Evolutionary conservation across 1,140 invertebrate species (phyloP).

Genomic region (Orussus abietinus): DNA sequence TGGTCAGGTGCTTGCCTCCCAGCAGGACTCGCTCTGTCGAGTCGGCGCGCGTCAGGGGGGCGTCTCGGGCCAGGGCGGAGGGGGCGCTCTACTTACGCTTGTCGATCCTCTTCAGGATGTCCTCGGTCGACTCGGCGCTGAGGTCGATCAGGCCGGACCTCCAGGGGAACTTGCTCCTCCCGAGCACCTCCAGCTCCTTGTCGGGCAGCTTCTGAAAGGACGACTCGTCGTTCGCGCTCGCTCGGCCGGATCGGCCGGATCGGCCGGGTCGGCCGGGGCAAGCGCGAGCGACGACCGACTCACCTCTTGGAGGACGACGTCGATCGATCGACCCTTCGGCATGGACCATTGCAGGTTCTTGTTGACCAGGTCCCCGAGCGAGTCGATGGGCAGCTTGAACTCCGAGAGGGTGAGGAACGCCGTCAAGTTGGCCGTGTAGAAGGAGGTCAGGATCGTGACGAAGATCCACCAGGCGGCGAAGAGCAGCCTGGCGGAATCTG

Average conservation of each 20-base stretch:
- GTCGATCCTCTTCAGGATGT: constrained; percentile 20
- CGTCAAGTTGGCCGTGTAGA: constrained; percentile 87
- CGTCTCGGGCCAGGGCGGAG: too few species aligned
- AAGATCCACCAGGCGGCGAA: constrained; percentile 92
- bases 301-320: constrained; percentile 63
- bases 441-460: constrained; percentile 82
- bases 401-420: constrained; percentile 81
- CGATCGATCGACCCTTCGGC: constrained; percentile 61
- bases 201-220: too few species aligned
- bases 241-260: too few species aligned
- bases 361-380: constrained; percentile 63
- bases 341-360: constrained; percentile 68
- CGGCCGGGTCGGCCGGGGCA: too few species aligned
- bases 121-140: constrained; percentile 15
- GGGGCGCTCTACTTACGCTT: constrained; percentile 22
- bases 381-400: constrained; percentile 73
- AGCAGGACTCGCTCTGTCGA: constrained; percentile 63
- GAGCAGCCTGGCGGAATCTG: constrained; percentile 76
- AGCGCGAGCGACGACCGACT: too few species aligned
- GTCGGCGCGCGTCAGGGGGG: too few species aligned
- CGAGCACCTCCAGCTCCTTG: too few species aligned
- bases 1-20: constrained; percentile 61
- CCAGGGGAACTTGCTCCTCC: too few species aligned
- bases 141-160: too few species aligned
- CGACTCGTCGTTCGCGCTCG: too few species aligned